phyloP scores from a whole-genome alignment of 2,888 invertebrate species.

The Drosophila anomalata region DNA sequence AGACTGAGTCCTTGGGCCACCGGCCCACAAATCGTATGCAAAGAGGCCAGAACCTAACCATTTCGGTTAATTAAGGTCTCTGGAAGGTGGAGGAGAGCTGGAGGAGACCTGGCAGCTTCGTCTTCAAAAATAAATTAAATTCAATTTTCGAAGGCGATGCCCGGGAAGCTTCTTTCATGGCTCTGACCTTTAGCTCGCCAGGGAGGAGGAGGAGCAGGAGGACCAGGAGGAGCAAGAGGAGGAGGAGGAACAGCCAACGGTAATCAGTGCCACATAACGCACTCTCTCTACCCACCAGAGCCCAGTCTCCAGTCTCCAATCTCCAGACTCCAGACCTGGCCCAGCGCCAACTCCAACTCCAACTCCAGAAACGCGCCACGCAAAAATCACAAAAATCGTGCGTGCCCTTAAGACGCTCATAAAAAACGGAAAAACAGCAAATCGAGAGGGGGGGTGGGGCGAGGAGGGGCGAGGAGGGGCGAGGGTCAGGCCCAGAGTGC shows the following conservation, averaged over 20 bases:
- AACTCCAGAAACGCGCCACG: conserved; percentile 72
- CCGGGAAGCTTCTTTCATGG: conserved; percentile 56
- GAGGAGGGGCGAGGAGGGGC: not conserved
- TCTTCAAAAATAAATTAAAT: conserved; percentile 71
- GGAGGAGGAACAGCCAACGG: conserved; percentile 56
- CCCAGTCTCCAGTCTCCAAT: not conserved
- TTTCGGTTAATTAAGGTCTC: conserved; percentile 18
- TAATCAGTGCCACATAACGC: conserved; percentile 79
- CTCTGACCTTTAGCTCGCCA: conserved; percentile 39
- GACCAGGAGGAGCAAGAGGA: not conserved
- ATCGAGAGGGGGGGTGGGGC: conserved; percentile 6
- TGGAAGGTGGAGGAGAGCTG: not conserved
- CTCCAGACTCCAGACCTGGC: not conserved
- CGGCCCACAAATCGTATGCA: conserved; percentile 2
- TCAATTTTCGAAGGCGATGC: conserved; percentile 60
- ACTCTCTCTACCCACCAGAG: conserved; percentile 45
- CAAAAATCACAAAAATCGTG: conserved; percentile 79
- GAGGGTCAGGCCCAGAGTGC: not conserved
- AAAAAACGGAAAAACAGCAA: conserved; percentile 72
- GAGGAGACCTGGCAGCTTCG: conserved; percentile 7
- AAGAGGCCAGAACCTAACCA: conserved; percentile 7
- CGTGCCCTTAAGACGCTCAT: conserved; percentile 80
- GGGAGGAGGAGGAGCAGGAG: not conserved
- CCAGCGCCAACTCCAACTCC: conserved; percentile 25
- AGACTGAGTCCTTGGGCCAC: not conserved